Conservation (phyloP, 2,113 vertebrate species). For the Psophia crepitans region DNA sequence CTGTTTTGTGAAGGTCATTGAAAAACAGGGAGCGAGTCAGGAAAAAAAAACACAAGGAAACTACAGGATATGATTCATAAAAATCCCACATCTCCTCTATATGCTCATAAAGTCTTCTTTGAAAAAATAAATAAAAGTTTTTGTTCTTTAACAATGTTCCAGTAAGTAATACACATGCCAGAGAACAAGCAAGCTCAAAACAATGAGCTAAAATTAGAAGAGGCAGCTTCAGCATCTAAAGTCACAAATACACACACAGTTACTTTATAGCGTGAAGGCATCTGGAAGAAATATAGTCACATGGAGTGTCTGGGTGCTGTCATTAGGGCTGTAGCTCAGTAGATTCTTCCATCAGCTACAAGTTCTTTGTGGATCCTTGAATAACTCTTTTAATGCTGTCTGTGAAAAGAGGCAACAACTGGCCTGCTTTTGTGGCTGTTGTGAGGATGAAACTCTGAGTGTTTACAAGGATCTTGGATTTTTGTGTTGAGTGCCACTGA, state of each 20-base stretch:
- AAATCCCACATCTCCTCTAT: conserved; percentile 74
- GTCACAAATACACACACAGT: conserved; percentile 23
- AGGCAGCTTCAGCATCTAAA: conserved; percentile 48
- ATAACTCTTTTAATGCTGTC: not conserved
- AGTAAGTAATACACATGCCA: conserved; percentile 47
- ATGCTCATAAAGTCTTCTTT: conserved; percentile 60
- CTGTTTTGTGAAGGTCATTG: conserved; percentile 62
- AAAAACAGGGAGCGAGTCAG: conserved; percentile 57
- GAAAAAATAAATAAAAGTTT: conserved; percentile 67
- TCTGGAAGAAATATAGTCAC: conserved; percentile 60
- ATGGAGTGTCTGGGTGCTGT: conserved; percentile 7
- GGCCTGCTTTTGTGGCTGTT: not conserved
- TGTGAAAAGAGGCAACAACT: not conserved
- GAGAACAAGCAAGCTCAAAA: conserved; percentile 44
- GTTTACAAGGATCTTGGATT: not conserved
- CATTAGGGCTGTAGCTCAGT: not conserved
- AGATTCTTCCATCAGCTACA: not conserved
- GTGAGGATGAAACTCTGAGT: not conserved
- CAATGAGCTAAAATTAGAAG: conserved; percentile 52
- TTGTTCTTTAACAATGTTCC: conserved; percentile 66
- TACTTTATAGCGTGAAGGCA: conserved; percentile 38
- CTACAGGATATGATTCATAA: conserved; percentile 81
- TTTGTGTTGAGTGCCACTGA: not conserved
- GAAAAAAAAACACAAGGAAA: conserved; percentile 60
- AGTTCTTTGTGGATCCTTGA: not conserved